Evolutionary conservation across 2,113 vertebrate species (phyloP), one percentile per base, ranked within the genome.

Genomic region (Dryoscopus gambensis): DNA sequence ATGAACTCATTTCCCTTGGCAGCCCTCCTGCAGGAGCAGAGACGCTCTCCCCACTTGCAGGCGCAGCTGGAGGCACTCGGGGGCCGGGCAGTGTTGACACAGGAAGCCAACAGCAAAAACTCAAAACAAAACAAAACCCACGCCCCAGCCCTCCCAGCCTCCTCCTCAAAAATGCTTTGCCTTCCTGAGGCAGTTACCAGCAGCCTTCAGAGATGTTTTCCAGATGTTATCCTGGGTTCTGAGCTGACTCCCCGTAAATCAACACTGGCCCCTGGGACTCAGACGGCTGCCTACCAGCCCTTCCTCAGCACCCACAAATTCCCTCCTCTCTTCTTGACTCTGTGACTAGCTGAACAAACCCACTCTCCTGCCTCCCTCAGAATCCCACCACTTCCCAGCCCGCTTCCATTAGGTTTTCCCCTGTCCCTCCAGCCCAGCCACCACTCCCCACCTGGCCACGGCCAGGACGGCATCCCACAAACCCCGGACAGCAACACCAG

Each of bases 51-150:
- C 44, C 39, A 1, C 46, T 16, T 0, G 13, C 6, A 47, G 3
- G 2, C 0, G 0, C 40, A n/a, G 57, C 79, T 8, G 46, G 46
- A 67, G 57, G 50, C 53, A 15, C 16, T 15, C 1, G 0, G 8
- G 28, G 65, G 46, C 50, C 4, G 10, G 14, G 42, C 44, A 30
- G 39, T 6, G 79, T 23, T 83, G 15, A 33, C 1, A 7, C 23
- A 49, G 68, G 33, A 65, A 88, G 35, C 63, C 39, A 3, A 31
- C 59, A 47, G 68, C 33, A 33, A 50, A 84, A 85, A 42, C 46
- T 37, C 62, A 52, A 46, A 87, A 15, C 10, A 5, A 89, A 68
- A 75, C 47, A 31, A 69, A 76, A 10, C 53, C 35, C 42, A 14
- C 3, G 6, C 17, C 39, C 25, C n/a, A 37, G 44, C 30, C 49